phyloP scores from a whole-genome alignment of 1,140 invertebrate species.

The Drosophila subpulchrella region DNA sequence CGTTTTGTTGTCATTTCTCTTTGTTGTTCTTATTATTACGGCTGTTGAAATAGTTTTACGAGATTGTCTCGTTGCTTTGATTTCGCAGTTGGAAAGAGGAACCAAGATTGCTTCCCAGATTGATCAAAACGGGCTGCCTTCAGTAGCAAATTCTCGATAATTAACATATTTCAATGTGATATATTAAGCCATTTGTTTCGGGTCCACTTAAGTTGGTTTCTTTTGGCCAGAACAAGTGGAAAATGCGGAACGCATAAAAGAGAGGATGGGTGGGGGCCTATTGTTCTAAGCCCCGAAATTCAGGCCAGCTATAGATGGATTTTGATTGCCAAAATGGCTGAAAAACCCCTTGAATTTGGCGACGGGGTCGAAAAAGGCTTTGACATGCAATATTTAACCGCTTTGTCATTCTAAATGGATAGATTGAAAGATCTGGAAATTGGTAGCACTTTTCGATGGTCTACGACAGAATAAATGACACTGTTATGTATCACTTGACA shows the following conservation, averaged over 20 bases:
- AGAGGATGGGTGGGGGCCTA: no score
- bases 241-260: neutral
- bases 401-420: slow-evolving; percentile 21
- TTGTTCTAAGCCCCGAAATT: slow-evolving; percentile 5
- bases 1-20: slow-evolving; percentile 41
- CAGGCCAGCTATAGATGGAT: slow-evolving; percentile 23
- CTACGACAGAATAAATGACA: slow-evolving; percentile 3
- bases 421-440: slow-evolving; percentile 30
- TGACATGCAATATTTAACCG: slow-evolving; percentile 25
- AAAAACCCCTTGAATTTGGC: neutral
- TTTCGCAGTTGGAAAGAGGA: slow-evolving; percentile 16
- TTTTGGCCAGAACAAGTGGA: neutral
- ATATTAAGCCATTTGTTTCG: slow-evolving; percentile 10
- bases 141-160: slow-evolving; percentile 40
- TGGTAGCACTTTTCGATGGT: neutral
- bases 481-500: slow-evolving; percentile 6
- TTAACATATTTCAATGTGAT: slow-evolving; percentile 60
- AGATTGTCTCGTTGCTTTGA: slow-evolving; percentile 51
- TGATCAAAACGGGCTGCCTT: slow-evolving; percentile 32
- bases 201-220: neutral
- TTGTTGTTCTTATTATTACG: slow-evolving; percentile 23
- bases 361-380: neutral
- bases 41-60: slow-evolving; percentile 40
- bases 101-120: slow-evolving; percentile 7
- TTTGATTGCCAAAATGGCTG: slow-evolving; percentile 14